phyloP scores from a whole-genome alignment of 2,888 invertebrate species.

The Aphrophora alni region DNA sequence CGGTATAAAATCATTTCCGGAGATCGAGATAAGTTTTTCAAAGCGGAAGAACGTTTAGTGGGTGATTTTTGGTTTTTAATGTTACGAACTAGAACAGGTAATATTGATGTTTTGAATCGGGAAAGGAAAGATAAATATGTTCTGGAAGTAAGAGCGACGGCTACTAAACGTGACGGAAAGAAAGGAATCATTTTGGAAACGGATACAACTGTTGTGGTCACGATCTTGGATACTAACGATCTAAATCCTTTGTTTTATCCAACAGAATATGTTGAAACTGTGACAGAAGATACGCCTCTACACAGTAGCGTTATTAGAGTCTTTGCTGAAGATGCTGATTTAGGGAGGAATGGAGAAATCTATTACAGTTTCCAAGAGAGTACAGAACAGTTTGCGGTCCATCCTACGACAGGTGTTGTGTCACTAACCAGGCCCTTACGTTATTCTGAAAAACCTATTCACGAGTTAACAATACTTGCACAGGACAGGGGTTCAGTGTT shows the following conservation, averaged over 20 bases:
- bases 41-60: constrained; percentile 85
- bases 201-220: constrained; percentile 77
- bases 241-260: constrained; percentile 93
- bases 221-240: constrained; percentile 86
- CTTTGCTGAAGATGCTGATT: constrained; percentile 93
- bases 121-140: constrained; percentile 87
- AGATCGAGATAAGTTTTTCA: constrained; percentile 90
- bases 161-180: constrained; percentile 65
- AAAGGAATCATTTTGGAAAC: constrained; percentile 53
- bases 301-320: constrained; percentile 82
- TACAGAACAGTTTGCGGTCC: constrained; percentile 87
- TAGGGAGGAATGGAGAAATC: constrained; percentile 95
- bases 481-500: constrained; percentile 80
- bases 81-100: constrained; percentile 84
- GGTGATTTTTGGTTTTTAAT: constrained; percentile 93
- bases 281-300: constrained; percentile 86
- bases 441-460: constrained; percentile 71
- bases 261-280: constrained; percentile 83
- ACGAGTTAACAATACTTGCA: constrained; percentile 81
- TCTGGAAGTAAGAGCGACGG: constrained; percentile 76
- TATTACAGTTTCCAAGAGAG: constrained; percentile 90
- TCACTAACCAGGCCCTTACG: constrained; percentile 80
- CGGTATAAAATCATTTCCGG: constrained; percentile 88
- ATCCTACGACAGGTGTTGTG: constrained; percentile 90
- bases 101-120: constrained; percentile 88